A percentile compares a stretch with the other conserved stretches of the same genome.
Conservation (phyloP, 2,113 vertebrate genomes). For the Antigone vipio region DNA sequence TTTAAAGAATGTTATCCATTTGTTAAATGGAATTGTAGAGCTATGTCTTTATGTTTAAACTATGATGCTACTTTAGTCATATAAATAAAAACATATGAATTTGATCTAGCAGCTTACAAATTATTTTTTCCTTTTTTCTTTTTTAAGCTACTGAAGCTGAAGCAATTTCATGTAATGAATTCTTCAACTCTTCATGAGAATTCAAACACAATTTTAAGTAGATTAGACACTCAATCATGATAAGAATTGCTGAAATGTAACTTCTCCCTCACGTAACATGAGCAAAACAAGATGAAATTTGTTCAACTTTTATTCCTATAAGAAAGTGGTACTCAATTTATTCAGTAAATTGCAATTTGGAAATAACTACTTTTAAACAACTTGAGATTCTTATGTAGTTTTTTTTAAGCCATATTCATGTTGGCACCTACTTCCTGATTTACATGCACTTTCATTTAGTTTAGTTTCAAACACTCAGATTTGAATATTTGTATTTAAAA, state of each 20-base stretch:
- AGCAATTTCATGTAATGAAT: neutral
- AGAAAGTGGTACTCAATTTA: neutral
- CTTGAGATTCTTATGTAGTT: neutral
- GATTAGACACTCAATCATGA: neutral
- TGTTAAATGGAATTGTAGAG: neutral
- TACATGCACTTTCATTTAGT: neutral
- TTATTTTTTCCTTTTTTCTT: neutral
- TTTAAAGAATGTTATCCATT: neutral
- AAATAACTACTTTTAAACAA: neutral
- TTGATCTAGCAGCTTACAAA: neutral
- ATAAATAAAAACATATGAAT: neutral
- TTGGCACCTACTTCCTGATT: neutral
- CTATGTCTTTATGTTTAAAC: neutral
- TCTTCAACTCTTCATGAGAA: neutral
- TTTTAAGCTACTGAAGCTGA: neutral
- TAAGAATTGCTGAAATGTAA: neutral
- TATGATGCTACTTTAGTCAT: neutral
- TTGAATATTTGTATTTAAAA: neutral
- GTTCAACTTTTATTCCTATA: neutral
- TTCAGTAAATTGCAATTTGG: neutral
- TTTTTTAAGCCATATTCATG: neutral
- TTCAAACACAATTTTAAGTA: neutral
- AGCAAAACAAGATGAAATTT: neutral
- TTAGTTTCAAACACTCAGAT: neutral
- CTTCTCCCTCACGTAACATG: neutral